Base-by-base conservation (phyloP, 2,113 vertebrate genomes). In the Fulica atra region DNA sequence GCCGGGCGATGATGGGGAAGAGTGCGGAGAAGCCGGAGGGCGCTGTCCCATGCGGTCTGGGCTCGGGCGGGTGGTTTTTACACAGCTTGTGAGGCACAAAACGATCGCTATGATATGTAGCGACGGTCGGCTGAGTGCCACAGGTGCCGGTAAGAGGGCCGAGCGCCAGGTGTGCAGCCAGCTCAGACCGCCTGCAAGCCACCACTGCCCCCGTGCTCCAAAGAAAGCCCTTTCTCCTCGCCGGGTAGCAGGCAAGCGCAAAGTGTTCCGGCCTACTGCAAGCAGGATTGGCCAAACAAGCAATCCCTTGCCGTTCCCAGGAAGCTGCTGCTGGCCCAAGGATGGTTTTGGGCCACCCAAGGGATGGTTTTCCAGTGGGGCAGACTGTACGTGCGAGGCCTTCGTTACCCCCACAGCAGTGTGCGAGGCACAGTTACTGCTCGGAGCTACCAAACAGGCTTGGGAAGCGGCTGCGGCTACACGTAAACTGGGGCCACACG, bases 401-500 rank as follows among this genome's bases (percentile, higher is more conserved):
- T 24, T 13, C 1, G 3, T 7, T 13, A 26, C n/a, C 54, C 48
- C 48, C 0, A 46, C 17, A 46, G 0, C 35, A 6, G 31, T 1
- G 4, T 3, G 9, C 1, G 7, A n/a, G 44, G 44, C 53, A 53
- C 23, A 3, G 31, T 3, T 5, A 1, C 50, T 0, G 1, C 61
- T 35, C 1, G 0, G n/a, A 59, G 60, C 14, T 11, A 4, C 10
- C 7, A 1, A 9, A 16, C 12, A 3, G 16, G 15, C 65, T 29
- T 3, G 23, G 25, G 11, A 79, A 35, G 50, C 0, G 2, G 3
- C 51, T 7, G 50, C 13, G 56, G 24, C 21, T 28, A 0, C 7
- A 0, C 1, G 31, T 16, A 10, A 46, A 4, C 7, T 8, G 3
- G 50, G 57, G 74, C 35, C 4, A 0, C 19, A 6, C 4, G 0